These are phyloP conservation scores for Stegostoma tigrinum DNA, from an alignment of 2,113 vertebrate genomes.

Conservation along the genomic window DNA sequence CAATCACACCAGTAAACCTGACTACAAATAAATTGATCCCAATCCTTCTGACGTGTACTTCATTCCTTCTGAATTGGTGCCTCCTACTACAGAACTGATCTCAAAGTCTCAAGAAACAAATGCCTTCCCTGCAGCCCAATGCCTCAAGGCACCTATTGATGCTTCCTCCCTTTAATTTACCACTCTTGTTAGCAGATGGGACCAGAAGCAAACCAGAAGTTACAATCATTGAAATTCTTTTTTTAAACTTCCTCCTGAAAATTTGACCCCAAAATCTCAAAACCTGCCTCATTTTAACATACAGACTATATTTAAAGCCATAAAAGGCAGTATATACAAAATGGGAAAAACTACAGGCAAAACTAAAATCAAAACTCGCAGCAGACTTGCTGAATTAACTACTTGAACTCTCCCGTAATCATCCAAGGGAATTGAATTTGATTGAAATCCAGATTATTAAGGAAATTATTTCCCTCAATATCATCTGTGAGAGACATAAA, in stretches of 20 bases:
- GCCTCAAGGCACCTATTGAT: neutral
- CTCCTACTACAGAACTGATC: neutral
- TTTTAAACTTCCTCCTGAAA: neutral
- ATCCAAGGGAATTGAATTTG: neutral
- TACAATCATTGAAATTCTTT: neutral
- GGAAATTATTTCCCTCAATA: neutral
- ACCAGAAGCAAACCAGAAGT: neutral
- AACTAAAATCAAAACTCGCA: neutral
- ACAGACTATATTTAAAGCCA: neutral
- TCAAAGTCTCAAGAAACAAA: neutral
- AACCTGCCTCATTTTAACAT: neutral
- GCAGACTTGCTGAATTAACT: neutral
- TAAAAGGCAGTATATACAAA: neutral
- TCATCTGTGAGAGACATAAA: neutral
- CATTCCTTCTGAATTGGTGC: neutral
- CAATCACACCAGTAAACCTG: neutral
- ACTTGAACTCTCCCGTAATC: neutral
- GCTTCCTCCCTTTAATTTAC: neutral
- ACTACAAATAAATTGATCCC: neutral
- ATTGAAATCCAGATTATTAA: neutral
- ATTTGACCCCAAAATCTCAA: neutral
- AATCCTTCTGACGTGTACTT: neutral
- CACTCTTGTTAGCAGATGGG: neutral
- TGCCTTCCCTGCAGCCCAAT: neutral
- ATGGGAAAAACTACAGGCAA: neutral